Evolutionary conservation across 2,888 invertebrate genomes (phyloP).

Genomic region (Drepanosiphum platanoidis): DNA sequence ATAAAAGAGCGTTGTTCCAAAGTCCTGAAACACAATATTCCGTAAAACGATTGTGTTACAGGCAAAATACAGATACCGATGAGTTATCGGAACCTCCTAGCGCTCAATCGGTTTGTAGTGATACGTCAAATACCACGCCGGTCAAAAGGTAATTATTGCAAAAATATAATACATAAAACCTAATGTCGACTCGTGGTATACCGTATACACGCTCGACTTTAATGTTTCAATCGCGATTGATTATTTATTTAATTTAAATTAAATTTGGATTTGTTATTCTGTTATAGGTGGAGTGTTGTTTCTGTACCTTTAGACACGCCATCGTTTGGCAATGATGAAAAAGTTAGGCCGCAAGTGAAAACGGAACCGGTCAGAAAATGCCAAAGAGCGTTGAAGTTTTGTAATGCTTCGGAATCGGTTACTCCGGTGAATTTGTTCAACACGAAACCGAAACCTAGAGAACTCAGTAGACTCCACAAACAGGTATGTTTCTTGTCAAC

Average conservation of each 20-base stretch:
- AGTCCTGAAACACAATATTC: constrained; percentile 51
- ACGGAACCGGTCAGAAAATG: constrained; percentile 54
- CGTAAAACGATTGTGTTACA: constrained; percentile 52
- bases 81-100: constrained; percentile 25
- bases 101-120: constrained; percentile 52
- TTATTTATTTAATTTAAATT: too few species aligned
- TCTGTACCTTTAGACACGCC: background rate
- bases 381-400: constrained; percentile 41
- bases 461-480: constrained; percentile 50
- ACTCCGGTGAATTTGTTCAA: constrained; percentile 15
- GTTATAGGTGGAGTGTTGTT: constrained; percentile 51
- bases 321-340: constrained; percentile 28
- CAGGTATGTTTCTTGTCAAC: constrained; percentile 23
- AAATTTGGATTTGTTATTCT: too few species aligned
- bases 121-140: constrained; percentile 58
- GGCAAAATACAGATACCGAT: constrained; percentile 40
- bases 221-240: too few species aligned
- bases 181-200: too few species aligned
- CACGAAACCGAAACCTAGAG: constrained; percentile 32
- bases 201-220: too few species aligned
- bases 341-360: constrained; percentile 22
- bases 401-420: constrained; percentile 5
- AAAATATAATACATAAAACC: background rate
- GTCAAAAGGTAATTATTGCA: constrained; percentile 45
- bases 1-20: constrained; percentile 58